Conservation (phyloP, 2,797 vertebrate genomes). For the Spheniscus humboldti region DNA sequence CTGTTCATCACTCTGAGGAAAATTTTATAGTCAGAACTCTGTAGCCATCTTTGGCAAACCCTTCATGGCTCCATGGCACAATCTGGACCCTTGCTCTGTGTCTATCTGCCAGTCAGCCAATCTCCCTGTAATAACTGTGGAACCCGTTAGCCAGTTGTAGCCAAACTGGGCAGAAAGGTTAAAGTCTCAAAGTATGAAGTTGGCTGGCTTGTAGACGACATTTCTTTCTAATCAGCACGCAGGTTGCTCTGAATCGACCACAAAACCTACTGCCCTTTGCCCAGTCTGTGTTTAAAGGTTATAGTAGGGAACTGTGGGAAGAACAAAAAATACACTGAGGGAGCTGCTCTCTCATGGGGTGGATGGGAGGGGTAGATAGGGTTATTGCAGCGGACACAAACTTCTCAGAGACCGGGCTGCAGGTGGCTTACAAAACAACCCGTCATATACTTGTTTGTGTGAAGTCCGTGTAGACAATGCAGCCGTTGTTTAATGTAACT, state of each 20-base stretch:
- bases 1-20: not conserved
- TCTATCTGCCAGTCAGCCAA: not conserved
- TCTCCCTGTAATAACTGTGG: not conserved
- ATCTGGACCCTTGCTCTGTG: not conserved
- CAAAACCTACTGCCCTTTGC: not conserved
- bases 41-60: not conserved
- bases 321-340: not conserved
- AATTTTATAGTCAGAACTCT: not conserved
- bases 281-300: not conserved
- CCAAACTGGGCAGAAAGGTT: not conserved
- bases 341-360: rapidly evolving
- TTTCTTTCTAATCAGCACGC: not conserved
- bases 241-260: not conserved
- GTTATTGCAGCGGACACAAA: not conserved
- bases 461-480: not conserved
- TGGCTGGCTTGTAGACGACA: not conserved
- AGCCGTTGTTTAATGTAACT: not conserved
- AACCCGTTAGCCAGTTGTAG: not conserved
- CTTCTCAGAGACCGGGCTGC: not conserved
- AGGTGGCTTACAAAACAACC: slow-evolving; percentile 2
- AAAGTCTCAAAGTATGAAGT: not conserved
- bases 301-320: not conserved
- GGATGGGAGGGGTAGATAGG: not conserved
- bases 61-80: not conserved
- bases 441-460: not conserved